Base-by-base conservation (phyloP, 2,888 invertebrate genomes). In the Capitulum mitella region DNA sequence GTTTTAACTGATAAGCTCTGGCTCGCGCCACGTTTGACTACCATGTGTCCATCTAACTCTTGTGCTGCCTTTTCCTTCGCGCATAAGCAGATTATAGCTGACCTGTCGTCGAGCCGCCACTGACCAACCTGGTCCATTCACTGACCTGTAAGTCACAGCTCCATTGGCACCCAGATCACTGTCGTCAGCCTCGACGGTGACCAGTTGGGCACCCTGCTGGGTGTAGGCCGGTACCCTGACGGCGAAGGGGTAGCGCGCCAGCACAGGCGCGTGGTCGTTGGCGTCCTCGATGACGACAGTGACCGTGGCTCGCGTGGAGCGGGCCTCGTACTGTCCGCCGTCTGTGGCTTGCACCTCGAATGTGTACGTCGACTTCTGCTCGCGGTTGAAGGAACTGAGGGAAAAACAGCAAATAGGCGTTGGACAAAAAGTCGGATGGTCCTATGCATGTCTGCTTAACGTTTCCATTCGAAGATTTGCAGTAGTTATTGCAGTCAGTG, bases 321-420 rank as follows among this genome's bases (percentile, higher is more conserved):
- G 90, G 0, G 94, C 92, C 81, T 94, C 91, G 84, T 95, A 95
- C 79, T 92, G 91, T 0, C 97, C 96, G 81, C 93, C 92, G 85
- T 98, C 97, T 0, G 94, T 95, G 14, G 97, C 97, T 16, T 95
- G 91, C 6, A 97, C 95, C 86, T 93, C 90, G 85, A 98, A 97
- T 83, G 90, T 91, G 86, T 95, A 96, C 22, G 89, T 88, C 78
- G 89, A 89, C 83, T 92, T 92, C 83, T 91, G 91, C 86, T 97
- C 98, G 81, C 96, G 90, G 86, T 98, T 97, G 86, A 98, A 91
- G 76, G 89, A 85, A 58, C 79, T 97, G 97, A 89, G 12, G 54
- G 6, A 3, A 26, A 22, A 32, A 29, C 12, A 12, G 61, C n/a
- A n/a, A n/a, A n/a, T n/a, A n/a, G n/a, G n/a, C n/a, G n/a, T n/a